A percentile compares a stretch with the other conserved stretches of the same genome.
These are phyloP conservation scores for Scrobipalpa costella DNA, from an alignment of 2,888 invertebrate genomes.

Conservation along the genomic window DNA sequence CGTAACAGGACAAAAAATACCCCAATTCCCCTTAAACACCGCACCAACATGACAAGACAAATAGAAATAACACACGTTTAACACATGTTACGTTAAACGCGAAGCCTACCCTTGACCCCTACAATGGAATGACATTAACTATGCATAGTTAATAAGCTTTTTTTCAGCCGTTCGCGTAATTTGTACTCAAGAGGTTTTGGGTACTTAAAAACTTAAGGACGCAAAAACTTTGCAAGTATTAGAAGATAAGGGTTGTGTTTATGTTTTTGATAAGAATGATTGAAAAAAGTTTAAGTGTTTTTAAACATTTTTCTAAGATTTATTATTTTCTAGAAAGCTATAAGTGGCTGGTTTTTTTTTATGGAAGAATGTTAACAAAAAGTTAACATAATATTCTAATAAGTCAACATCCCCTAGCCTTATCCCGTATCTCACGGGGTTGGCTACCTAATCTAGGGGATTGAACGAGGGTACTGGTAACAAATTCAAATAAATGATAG, in stretches of 20 bases:
- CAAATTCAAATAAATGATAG: no score
- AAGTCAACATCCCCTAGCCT: no score
- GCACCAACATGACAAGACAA: constrained; percentile 14
- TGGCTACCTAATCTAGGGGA: no score
- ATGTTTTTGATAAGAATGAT: no score
- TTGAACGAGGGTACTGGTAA: no score
- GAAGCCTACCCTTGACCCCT: constrained; percentile 17
- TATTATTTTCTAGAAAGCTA: no score
- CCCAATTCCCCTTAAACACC: background rate
- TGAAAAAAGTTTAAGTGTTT: no score
- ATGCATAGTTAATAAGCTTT: constrained; percentile 10
- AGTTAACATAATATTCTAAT: no score
- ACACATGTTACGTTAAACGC: constrained; percentile 15
- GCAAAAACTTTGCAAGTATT: background rate
- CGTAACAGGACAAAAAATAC: background rate
- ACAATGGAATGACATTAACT: constrained; percentile 6
- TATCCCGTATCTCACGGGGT: no score
- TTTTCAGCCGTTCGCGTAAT: constrained; percentile 10
- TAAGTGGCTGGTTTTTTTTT: no score
- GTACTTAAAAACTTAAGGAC: background rate
- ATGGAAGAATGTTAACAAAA: no score
- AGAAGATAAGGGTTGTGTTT: background rate
- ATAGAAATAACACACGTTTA: constrained; percentile 7
- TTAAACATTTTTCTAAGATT: no score
- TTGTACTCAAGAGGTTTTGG: background rate